Percentiles rank a stretch among this genome's conserved stretches.
phyloP scores from a whole-genome alignment of 2,888 invertebrate genomes.

The Argynnis bischoffii region DNA sequence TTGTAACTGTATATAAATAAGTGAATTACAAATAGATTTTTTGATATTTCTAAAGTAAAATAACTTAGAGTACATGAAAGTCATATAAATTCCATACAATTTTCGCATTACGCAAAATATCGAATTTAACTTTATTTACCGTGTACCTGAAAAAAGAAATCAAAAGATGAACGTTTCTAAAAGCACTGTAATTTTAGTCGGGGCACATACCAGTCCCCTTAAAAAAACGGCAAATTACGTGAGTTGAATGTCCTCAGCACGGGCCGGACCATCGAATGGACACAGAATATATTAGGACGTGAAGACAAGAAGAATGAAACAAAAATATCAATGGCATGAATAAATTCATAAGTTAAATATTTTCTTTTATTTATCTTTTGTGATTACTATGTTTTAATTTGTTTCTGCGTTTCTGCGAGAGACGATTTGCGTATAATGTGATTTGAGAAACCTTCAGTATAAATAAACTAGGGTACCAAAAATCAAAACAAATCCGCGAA shows the following conservation, averaged over 20 bases:
- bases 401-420: too few relatives aligned
- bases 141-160: constrained; percentile 61
- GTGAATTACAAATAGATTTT: too few relatives aligned
- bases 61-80: neutral
- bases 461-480: too few relatives aligned
- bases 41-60: neutral
- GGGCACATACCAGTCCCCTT: constrained; percentile 68
- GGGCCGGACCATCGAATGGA: constrained; percentile 59
- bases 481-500: too few relatives aligned
- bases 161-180: constrained; percentile 63
- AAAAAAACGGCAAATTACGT: constrained; percentile 65
- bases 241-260: constrained; percentile 55
- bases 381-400: constrained; percentile 6
- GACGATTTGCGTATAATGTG: too few relatives aligned
- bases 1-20: too few relatives aligned
- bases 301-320: constrained; percentile 42
- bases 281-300: constrained; percentile 61
- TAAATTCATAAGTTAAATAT: constrained; percentile 21
- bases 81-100: neutral
- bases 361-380: constrained; percentile 14
- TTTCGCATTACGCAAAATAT: neutral
- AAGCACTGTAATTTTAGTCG: constrained; percentile 78
- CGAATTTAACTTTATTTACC: constrained; percentile 25
- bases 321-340: constrained; percentile 29
- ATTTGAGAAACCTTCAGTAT: too few relatives aligned